These are phyloP conservation scores for Aldrovandia affinis DNA, from an alignment of 2,797 vertebrate species.

Conservation along the genomic window DNA sequence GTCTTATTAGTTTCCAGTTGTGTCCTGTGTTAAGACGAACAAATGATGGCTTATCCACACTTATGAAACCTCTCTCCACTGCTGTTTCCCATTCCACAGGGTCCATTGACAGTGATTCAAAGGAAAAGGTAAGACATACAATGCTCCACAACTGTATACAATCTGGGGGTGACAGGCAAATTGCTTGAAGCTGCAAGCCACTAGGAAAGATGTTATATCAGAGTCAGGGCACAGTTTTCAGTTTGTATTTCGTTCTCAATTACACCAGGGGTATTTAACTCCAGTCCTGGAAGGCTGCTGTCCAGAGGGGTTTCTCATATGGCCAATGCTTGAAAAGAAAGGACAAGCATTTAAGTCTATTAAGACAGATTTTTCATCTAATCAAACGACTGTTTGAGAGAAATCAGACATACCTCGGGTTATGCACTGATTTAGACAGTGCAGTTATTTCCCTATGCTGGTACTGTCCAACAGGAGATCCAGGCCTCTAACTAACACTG, in stretches of 20 bases:
- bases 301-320: background rate
- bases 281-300: background rate
- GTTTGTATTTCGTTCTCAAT: background rate
- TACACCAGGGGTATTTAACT: background rate
- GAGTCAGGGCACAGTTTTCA: background rate
- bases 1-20: too few species aligned
- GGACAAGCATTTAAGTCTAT: background rate
- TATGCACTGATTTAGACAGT: background rate
- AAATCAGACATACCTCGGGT: background rate
- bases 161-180: background rate
- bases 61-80: background rate
- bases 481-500: background rate
- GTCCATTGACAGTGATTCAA: constrained; percentile 47
- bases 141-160: background rate
- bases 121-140: constrained; percentile 58
- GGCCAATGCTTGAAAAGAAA: background rate
- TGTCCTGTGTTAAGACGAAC: background rate
- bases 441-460: background rate
- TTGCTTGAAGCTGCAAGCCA: background rate
- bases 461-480: background rate
- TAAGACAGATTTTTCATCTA: background rate
- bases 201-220: background rate
- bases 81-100: constrained; percentile 42
- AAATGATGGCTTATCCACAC: background rate
- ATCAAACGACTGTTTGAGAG: background rate